A percentile compares a stretch with the other conserved stretches of the same genome.
Conservation (phyloP, 2,797 vertebrate genomes). For the Buceros bicornis region DNA sequence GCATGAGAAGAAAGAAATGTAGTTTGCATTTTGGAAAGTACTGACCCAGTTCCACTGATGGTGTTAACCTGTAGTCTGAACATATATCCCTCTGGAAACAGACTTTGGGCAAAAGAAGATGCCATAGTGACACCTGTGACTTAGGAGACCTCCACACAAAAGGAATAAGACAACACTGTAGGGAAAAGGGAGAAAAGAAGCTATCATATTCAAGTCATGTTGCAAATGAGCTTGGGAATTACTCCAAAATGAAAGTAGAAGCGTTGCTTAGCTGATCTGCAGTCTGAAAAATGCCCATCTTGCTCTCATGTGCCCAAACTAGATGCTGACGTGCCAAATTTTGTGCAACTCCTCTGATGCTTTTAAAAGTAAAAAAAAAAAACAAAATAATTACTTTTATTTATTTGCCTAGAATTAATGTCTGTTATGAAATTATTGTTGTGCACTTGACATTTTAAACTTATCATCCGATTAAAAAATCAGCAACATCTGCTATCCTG, state of each 20-base stretch:
- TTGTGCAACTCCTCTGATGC: not conserved
- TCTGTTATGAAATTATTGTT: conserved; percentile 49
- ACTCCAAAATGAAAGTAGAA: not conserved
- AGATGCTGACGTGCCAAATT: not conserved
- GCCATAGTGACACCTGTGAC: not conserved
- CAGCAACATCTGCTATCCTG: conserved; percentile 77
- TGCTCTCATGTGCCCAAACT: not conserved
- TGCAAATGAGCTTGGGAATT: not conserved
- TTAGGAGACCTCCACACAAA: not conserved
- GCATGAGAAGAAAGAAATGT: not conserved
- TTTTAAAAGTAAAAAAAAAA: not conserved
- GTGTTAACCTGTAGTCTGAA: not conserved
- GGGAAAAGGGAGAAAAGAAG: not conserved
- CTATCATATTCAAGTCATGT: not conserved
- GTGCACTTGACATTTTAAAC: conserved; percentile 73
- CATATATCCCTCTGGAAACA: not conserved
- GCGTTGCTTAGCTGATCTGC: not conserved
- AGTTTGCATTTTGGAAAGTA: not conserved
- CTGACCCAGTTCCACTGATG: not conserved
- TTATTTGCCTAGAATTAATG: conserved; percentile 47
- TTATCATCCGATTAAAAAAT: conserved; percentile 75
- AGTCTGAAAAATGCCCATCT: not conserved
- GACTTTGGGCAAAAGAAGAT: not conserved
- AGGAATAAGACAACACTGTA: not conserved
- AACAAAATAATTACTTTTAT: not conserved